phyloP scores from a whole-genome alignment of 1,140 invertebrate genomes.

The Euglossa dilemma region DNA sequence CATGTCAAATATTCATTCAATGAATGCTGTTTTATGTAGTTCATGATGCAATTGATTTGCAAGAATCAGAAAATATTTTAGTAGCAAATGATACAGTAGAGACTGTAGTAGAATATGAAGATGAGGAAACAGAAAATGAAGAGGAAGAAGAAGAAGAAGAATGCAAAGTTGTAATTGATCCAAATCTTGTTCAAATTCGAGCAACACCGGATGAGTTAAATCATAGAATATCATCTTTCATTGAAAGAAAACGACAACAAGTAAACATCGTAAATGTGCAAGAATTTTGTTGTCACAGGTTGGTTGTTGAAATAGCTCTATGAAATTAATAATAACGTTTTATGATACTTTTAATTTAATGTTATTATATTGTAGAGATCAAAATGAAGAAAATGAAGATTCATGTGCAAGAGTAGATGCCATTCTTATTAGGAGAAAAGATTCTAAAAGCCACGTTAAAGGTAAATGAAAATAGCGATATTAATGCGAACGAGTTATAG shows the following conservation, averaged over 20 bases:
- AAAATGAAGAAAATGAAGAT: constrained; percentile 75
- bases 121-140: not conserved
- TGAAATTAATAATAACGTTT: not conserved
- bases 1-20: not conserved
- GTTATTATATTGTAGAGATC: constrained; percentile 57
- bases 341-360: not conserved
- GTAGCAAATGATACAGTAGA: not conserved
- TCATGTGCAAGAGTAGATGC: constrained; percentile 87
- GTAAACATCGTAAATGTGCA: constrained; percentile 86
- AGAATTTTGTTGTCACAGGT: constrained; percentile 85
- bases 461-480: constrained; percentile 79
- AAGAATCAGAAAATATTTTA: constrained; percentile 10
- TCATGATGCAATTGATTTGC: not conserved
- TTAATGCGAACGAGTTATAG: not conserved
- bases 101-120: constrained; percentile 25
- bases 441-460: constrained; percentile 88
- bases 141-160: not conserved
- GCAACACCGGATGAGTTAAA: constrained; percentile 84
- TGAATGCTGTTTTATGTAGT: not conserved
- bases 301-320: constrained; percentile 26
- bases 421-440: constrained; percentile 84
- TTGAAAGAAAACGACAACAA: constrained; percentile 85
- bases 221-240: constrained; percentile 85
- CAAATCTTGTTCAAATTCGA: constrained; percentile 85
- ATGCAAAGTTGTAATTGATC: constrained; percentile 69